Conservation (phyloP, 1,140 invertebrate species). For the Lerema accius region DNA sequence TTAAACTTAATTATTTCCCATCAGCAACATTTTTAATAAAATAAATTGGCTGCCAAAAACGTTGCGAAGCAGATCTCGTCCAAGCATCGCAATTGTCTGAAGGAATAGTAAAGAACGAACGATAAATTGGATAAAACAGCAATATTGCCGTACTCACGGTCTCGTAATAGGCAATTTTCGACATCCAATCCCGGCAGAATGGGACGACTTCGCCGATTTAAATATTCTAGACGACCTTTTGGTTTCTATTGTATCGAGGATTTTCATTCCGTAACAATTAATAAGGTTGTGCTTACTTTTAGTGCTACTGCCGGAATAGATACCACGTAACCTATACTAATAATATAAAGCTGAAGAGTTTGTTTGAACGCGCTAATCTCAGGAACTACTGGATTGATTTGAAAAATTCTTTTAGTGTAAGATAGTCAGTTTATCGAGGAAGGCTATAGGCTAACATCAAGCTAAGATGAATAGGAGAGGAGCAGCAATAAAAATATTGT, state of each 20-base stretch:
- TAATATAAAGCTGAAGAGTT: too few species aligned
- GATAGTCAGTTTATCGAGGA: too few species aligned
- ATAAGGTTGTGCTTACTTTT: background rate
- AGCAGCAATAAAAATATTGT: too few species aligned
- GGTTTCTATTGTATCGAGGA: slow-evolving; percentile 39
- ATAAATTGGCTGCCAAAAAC: slow-evolving; percentile 17
- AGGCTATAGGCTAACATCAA: too few species aligned
- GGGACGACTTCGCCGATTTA: slow-evolving; percentile 58
- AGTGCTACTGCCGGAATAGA: background rate
- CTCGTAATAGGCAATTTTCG: slow-evolving; percentile 76
- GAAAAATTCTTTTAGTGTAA: too few species aligned
- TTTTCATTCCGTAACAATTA: slow-evolving; percentile 31
- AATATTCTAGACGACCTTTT: slow-evolving; percentile 56
- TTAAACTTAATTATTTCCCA: background rate
- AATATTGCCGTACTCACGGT: slow-evolving; percentile 65
- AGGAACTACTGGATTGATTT: too few species aligned
- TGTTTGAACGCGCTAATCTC: too few species aligned
- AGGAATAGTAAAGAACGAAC: slow-evolving; percentile 63
- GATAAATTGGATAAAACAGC: slow-evolving; percentile 73
- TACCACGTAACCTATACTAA: too few species aligned
- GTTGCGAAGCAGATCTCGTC: slow-evolving; percentile 9
- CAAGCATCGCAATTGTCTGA: slow-evolving; percentile 57
- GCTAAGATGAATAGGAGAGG: too few species aligned
- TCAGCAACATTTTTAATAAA: background rate
- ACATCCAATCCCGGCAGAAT: slow-evolving; percentile 69